Evolutionary conservation across 1,140 invertebrate species (phyloP).

Genomic region (Drosophila subobscura): DNA sequence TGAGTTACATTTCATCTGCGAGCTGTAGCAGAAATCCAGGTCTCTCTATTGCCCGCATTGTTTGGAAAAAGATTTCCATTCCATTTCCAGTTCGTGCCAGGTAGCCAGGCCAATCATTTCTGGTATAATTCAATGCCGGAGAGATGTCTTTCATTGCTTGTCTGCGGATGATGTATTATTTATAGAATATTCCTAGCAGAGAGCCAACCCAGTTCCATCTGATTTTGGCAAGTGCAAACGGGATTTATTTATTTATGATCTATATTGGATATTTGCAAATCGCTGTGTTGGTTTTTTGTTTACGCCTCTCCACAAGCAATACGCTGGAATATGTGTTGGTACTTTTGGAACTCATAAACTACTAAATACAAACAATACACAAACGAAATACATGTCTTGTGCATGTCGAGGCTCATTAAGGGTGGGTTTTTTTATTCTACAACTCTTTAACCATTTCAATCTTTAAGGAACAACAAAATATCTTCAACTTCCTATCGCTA

Average conservation of each 20-base stretch:
- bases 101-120: not conserved
- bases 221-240: conserved; percentile 35
- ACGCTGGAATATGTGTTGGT: too few species aligned
- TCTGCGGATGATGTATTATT: not conserved
- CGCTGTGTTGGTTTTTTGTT: conserved; percentile 17
- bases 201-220: conserved; percentile 14
- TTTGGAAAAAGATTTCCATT: conserved; percentile 23
- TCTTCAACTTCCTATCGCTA: too few species aligned
- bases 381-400: too few species aligned
- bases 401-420: too few species aligned
- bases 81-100: conserved; percentile 23
- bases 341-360: too few species aligned
- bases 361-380: too few species aligned
- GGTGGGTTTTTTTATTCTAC: too few species aligned
- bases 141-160: not conserved
- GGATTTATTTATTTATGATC: conserved; percentile 57
- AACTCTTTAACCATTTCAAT: too few species aligned
- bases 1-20: conserved; percentile 59
- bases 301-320: not conserved
- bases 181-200: conserved; percentile 10
- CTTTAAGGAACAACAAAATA: too few species aligned
- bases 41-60: conserved; percentile 52
- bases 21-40: conserved; percentile 6
- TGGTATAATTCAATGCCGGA: conserved; percentile 18
- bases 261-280: not conserved